A percentile compares a stretch with the other conserved stretches of the same genome.
Evolutionary conservation across 2,797 vertebrate genomes (phyloP).

Genomic region (Anolis apletophallus): DNA sequence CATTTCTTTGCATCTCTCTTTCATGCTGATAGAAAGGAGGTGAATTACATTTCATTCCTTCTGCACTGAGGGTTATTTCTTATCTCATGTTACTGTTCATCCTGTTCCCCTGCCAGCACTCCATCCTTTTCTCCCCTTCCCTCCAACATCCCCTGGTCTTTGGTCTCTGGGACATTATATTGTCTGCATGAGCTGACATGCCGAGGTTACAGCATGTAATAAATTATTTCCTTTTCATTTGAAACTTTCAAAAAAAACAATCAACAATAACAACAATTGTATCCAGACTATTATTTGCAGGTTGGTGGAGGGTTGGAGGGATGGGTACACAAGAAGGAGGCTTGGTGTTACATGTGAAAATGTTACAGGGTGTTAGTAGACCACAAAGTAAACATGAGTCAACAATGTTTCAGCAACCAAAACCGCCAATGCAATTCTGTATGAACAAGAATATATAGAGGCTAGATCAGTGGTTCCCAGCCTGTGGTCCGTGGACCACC

Average conservation of each 20-base stretch:
- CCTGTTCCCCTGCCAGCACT: slow-evolving; percentile 8
- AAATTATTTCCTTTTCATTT: slow-evolving; percentile 50
- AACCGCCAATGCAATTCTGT: no score
- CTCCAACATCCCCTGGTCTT: slow-evolving; percentile 30
- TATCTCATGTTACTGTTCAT: slow-evolving; percentile 17
- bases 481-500: no score
- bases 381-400: no score
- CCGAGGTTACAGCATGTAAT: slow-evolving; percentile 50
- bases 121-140: not conserved
- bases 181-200: slow-evolving; percentile 52
- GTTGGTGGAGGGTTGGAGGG: slow-evolving; percentile 11
- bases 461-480: no score
- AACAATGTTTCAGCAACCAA: no score
- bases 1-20: slow-evolving; percentile 19
- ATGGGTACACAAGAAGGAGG: not conserved
- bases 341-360: no score
- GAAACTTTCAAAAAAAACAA: slow-evolving; percentile 42
- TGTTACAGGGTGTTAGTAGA: no score
- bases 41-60: not conserved
- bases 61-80: not conserved
- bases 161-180: slow-evolving; percentile 44
- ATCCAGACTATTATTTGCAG: slow-evolving; percentile 36
- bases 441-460: no score
- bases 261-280: slow-evolving; percentile 19
- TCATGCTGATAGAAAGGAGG: slow-evolving; percentile 5